Evolutionary conservation across 2,888 invertebrate genomes (phyloP), one percentile per base, ranked within the genome.

Genomic region (Oasisia sp.): DNA sequence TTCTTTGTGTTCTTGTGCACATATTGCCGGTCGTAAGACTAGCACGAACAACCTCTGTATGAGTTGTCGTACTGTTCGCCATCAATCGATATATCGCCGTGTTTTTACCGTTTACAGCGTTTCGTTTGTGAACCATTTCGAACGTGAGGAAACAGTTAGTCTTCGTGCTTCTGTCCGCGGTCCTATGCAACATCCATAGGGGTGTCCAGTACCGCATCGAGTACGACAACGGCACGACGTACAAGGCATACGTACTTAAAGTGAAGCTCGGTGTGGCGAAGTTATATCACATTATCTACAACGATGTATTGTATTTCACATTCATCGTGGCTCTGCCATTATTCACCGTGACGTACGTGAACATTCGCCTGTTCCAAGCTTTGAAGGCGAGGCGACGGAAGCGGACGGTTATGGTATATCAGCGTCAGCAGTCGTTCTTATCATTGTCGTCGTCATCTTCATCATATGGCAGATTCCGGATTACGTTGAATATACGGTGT

Each of bases 401-500:
- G 92, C 92, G 93, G 14, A 90, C 90, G 8, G 93, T 2, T 2
- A 38, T 93, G 91, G 92, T 92, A 91, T 92, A 74, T 32, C 92
- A 89, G 0, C 93, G 93, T 91, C 93, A 94, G 90, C 94, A 14
- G 92, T 94, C 50, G 94, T 94, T n/a, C 93, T 94, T 32, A 94
- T 94, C 91, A 92, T 94, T 56, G 94, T 94, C 89, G 92, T 94
- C 38, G 56, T 94, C 89, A 93, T 94, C 19, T 94, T 94, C 93
- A 94, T 93, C 92, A 92, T 94, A 32, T 94, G 94, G 92, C 94
- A 94, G 93, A 91, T 91, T 14, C 56, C 91, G 45, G 93, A 94
- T 14, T 92, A 93, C n/a, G 91, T 94, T 91, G 94, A 93, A 89
- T 93, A 94, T 91, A 93, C 94, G 44, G 91, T 94, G 32, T 94